These are phyloP conservation scores for Ailurus styani DNA, from an alignment of 2,113 vertebrate genomes.

Conservation along the genomic window DNA sequence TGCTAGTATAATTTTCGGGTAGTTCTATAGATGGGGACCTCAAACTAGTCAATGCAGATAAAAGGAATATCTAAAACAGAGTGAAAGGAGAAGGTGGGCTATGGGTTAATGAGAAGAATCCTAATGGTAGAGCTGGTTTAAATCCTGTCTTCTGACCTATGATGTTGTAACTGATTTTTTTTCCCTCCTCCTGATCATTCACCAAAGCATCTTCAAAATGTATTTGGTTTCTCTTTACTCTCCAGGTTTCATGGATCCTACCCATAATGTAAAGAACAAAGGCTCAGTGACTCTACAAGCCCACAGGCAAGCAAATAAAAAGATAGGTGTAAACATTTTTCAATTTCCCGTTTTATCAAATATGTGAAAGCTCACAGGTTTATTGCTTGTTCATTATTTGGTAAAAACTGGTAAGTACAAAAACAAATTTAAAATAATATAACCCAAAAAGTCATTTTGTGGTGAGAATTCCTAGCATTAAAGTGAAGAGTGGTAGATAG, in stretches of 20 bases:
- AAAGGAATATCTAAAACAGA: background rate
- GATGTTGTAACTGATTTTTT: background rate
- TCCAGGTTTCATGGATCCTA: background rate
- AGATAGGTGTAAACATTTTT: background rate
- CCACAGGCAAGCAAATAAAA: background rate
- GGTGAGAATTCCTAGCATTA: background rate
- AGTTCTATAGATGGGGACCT: background rate
- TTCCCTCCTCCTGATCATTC: background rate
- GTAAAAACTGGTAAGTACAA: background rate
- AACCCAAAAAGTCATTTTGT: background rate
- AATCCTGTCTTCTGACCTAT: background rate
- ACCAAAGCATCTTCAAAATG: background rate
- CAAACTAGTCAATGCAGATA: background rate
- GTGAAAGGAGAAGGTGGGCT: background rate
- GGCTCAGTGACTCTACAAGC: background rate
- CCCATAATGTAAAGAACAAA: background rate
- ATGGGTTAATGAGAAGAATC: background rate
- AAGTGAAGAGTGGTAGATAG: background rate
- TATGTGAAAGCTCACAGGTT: background rate
- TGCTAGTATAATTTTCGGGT: background rate
- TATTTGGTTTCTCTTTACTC: background rate
- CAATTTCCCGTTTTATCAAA: background rate
- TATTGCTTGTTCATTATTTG: background rate
- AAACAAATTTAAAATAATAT: background rate
- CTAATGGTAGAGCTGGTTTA: background rate